Evolutionary conservation across 2,113 vertebrate species (phyloP).

Genomic region (Nettapus auritus): DNA sequence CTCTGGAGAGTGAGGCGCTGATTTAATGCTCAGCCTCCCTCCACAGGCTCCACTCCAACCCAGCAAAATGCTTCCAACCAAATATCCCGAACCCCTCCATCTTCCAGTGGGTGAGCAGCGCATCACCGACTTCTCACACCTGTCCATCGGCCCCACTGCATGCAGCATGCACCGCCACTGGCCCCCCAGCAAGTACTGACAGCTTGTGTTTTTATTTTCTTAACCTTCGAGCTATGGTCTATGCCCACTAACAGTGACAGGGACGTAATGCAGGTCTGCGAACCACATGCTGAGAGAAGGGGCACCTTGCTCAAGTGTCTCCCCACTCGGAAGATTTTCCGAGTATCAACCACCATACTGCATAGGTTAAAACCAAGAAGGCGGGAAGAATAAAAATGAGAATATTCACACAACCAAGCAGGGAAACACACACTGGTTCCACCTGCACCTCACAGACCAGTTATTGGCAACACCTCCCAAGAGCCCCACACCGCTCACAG

Average conservation of each 20-base stretch:
- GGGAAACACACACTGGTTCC: not conserved
- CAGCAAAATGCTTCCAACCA: not conserved
- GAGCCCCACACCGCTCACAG: not conserved
- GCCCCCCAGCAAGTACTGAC: not conserved
- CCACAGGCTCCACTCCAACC: not conserved
- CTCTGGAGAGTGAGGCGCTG: rapidly evolving
- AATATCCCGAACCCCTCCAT: not conserved
- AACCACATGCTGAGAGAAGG: not conserved
- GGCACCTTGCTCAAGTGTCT: slow-evolving; percentile 20
- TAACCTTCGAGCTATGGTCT: not conserved
- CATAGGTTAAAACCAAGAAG: slow-evolving; percentile 43
- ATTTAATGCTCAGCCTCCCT: not conserved
- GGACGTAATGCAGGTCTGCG: not conserved
- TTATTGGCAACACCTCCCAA: not conserved
- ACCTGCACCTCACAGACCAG: not conserved
- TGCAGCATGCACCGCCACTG: not conserved
- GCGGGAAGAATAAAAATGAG: not conserved
- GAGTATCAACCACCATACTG: not conserved
- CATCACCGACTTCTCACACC: not conserved
- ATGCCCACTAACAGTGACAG: not conserved
- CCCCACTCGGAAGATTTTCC: slow-evolving; percentile 8
- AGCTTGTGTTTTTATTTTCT: not conserved
- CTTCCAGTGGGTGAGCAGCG: not conserved
- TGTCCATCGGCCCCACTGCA: not conserved
- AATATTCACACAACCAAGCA: not conserved